These are phyloP conservation scores for Apteryx owenii DNA, from an alignment of 2,113 vertebrate species.

Conservation along the genomic window DNA sequence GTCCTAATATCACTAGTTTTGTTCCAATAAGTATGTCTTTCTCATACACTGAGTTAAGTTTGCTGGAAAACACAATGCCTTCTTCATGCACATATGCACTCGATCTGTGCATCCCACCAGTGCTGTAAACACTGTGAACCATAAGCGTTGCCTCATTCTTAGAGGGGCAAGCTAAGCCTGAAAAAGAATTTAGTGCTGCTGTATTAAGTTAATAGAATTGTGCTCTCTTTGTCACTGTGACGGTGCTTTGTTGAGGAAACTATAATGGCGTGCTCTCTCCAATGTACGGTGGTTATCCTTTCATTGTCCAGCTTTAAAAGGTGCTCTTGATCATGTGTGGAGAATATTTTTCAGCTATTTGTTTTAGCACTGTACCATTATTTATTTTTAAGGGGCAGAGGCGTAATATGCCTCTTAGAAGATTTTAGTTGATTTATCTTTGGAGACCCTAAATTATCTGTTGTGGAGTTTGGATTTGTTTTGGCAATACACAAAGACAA, in stretches of 20 bases:
- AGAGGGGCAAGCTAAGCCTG: background rate
- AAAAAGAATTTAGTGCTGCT: background rate
- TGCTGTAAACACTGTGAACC: background rate
- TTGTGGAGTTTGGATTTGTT: background rate
- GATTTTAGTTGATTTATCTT: background rate
- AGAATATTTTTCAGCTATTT: background rate
- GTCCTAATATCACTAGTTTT: background rate
- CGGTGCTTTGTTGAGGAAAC: background rate
- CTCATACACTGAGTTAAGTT: background rate
- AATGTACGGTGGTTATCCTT: background rate
- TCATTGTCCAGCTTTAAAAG: background rate
- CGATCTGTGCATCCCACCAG: background rate
- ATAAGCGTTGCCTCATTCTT: background rate
- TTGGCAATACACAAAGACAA: background rate
- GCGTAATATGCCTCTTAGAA: background rate
- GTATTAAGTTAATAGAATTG: background rate
- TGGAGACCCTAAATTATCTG: background rate
- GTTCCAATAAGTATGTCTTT: background rate
- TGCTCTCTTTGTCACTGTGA: background rate
- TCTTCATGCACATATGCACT: background rate
- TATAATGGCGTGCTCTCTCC: background rate
- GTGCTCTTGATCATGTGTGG: background rate
- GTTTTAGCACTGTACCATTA: background rate
- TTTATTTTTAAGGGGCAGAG: background rate
- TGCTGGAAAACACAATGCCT: background rate